phyloP scores from a whole-genome alignment of 2,797 vertebrate species.

The Xiphophorus birchmanni region DNA sequence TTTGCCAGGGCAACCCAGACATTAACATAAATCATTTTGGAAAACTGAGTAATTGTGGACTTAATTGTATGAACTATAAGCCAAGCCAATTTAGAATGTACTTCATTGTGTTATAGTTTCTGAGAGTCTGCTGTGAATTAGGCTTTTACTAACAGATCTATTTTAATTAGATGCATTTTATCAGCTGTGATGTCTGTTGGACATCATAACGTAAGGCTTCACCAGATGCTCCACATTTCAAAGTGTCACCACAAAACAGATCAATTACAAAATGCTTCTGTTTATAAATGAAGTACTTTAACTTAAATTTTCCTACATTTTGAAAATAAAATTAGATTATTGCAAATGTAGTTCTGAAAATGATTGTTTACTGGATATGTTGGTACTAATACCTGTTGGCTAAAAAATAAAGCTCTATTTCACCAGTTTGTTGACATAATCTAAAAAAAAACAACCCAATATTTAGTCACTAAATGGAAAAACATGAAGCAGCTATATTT shows the following conservation, averaged over 20 bases:
- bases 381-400: neutral
- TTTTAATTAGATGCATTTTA: neutral
- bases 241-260: neutral
- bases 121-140: neutral
- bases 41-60: neutral
- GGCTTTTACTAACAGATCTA: neutral
- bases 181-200: neutral
- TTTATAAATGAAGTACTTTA: neutral
- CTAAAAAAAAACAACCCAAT: neutral
- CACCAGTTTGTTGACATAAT: neutral
- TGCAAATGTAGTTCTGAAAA: neutral
- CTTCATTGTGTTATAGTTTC: neutral
- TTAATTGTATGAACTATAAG: neutral
- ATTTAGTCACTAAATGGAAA: neutral
- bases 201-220: neutral
- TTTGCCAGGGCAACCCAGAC: neutral
- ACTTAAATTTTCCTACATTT: neutral
- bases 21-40: neutral
- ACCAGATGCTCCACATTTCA: neutral
- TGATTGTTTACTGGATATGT: neutral
- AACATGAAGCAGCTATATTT: neutral
- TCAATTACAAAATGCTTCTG: neutral
- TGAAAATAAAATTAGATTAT: neutral
- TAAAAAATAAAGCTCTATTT: neutral
- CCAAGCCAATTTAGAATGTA: neutral